These are phyloP conservation scores for Zeugodacus cucurbitae DNA, from an alignment of 1,140 invertebrate species.

Conservation along the genomic window DNA sequence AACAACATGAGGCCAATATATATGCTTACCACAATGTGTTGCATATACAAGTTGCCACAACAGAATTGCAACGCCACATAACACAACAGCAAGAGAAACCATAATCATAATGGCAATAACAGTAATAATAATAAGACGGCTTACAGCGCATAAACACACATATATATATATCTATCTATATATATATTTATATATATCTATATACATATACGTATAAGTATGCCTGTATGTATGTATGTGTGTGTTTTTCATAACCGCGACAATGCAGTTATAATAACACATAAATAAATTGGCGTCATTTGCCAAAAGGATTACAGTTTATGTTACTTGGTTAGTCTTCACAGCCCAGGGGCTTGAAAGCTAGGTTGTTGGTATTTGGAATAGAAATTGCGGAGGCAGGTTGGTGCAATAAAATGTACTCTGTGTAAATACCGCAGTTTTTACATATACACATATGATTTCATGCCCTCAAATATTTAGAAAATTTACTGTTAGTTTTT, in stretches of 20 bases:
- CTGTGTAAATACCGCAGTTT: neutral
- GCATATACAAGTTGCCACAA: neutral
- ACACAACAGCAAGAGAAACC: conserved; percentile 11
- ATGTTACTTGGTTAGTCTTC: neutral
- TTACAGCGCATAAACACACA: neutral
- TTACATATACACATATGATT: neutral
- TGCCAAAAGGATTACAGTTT: neutral
- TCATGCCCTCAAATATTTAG: neutral
- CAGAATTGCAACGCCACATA: neutral
- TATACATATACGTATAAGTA: neutral
- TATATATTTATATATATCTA: neutral
- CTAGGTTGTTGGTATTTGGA: neutral
- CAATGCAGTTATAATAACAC: conserved; percentile 21
- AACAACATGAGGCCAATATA: neutral
- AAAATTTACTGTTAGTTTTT: neutral
- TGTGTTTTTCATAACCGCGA: neutral
- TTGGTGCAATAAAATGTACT: neutral
- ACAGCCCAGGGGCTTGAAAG: neutral
- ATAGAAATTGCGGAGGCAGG: neutral
- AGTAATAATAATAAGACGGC: neutral
- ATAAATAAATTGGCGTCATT: conserved; percentile 22
- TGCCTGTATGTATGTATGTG: neutral
- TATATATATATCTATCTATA: neutral
- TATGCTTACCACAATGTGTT: neutral
- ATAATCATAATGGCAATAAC: neutral